Percentiles rank a stretch among this genome's conserved stretches.
Evolutionary conservation across 2,113 vertebrate species (phyloP).

Genomic region (Psittacus erithacus): DNA sequence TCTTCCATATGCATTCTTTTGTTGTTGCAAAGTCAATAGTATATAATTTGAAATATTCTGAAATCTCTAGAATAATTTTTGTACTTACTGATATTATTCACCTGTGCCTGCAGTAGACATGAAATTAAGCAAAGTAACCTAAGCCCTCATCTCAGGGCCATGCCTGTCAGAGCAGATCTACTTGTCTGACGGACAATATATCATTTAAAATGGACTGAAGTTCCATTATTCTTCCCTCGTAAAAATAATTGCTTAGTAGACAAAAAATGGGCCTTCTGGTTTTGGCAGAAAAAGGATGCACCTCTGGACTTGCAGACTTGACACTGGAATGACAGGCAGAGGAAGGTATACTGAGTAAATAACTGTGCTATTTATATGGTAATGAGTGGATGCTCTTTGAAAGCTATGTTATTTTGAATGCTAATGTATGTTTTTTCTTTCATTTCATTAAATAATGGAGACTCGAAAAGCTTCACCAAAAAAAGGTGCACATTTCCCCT

Average conservation of each 20-base stretch:
- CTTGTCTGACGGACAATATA: neutral
- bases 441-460: slow-evolving; percentile 13
- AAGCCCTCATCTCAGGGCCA: neutral
- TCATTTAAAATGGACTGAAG: neutral
- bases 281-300: neutral
- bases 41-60: neutral
- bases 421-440: slow-evolving; percentile 42
- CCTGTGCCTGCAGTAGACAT: neutral
- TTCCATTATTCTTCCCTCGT: neutral
- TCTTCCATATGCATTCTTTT: neutral
- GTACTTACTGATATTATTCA: neutral
- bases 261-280: neutral
- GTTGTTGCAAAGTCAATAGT: neutral
- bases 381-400: slow-evolving; percentile 22
- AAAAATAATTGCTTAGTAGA: neutral
- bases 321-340: slow-evolving; percentile 11
- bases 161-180: neutral
- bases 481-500: neutral
- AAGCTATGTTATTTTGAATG: slow-evolving; percentile 37
- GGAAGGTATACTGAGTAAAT: slow-evolving; percentile 9
- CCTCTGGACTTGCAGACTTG: slow-evolving; percentile 30
- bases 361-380: slow-evolving; percentile 42
- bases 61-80: neutral
- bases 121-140: neutral
- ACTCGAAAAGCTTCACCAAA: neutral